Evolutionary conservation across 2,113 vertebrate genomes (phyloP).

Genomic region (Australoheros scitulus): DNA sequence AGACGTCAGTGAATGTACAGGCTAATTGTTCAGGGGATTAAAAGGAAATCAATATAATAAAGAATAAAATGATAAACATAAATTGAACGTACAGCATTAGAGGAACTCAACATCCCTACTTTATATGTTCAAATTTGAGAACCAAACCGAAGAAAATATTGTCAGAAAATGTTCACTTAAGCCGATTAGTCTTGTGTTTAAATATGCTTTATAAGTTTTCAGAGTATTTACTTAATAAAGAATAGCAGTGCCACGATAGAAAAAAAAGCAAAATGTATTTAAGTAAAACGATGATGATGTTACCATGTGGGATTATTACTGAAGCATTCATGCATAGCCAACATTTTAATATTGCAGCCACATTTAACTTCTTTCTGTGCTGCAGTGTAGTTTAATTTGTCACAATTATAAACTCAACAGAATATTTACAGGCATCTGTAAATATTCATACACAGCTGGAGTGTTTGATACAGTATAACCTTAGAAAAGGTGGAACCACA

Average conservation of each 20-base stretch:
- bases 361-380: not conserved
- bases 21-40: constrained; percentile 17
- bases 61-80: not conserved
- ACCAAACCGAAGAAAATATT: not conserved
- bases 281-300: not conserved
- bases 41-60: not conserved
- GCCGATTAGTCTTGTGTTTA: not conserved
- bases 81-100: not conserved
- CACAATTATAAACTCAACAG: not conserved
- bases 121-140: not conserved
- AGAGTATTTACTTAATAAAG: not conserved
- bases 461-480: not conserved
- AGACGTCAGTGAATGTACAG: not conserved
- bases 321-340: not conserved
- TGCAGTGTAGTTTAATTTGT: not conserved
- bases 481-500: not conserved
- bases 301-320: not conserved
- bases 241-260: not conserved
- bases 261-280: not conserved
- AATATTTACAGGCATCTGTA: not conserved
- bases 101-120: not conserved
- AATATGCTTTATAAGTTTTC: not conserved
- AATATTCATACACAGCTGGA: not conserved
- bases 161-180: constrained; percentile 2
- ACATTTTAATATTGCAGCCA: not conserved